Percentiles rank a stretch among this genome's conserved stretches.
Conservation (phyloP, 1,140 invertebrate genomes). For the Drosophila varians region DNA sequence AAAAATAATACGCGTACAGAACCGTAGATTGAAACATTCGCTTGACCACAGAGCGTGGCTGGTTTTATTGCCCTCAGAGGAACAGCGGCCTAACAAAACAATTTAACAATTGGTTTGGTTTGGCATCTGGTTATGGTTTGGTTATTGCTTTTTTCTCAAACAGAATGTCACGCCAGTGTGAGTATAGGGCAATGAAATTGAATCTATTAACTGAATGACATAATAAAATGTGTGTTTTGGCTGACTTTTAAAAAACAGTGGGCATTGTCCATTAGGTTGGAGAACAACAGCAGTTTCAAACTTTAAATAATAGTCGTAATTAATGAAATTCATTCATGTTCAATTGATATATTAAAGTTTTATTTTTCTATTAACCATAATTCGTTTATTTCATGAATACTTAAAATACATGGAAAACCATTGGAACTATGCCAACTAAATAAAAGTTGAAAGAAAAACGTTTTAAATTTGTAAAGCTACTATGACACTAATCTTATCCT, state of each 20-base stretch:
- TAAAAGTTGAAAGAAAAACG: too few relatives aligned
- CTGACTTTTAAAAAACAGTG: constrained; percentile 1
- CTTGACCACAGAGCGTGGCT: constrained; percentile 59
- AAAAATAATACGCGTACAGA: constrained; percentile 2
- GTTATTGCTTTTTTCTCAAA: constrained; percentile 22
- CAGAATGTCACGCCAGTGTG: constrained; percentile 56
- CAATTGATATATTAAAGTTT: neutral
- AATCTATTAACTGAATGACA: constrained; percentile 48
- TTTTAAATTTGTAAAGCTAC: too few relatives aligned
- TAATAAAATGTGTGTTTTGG: constrained; percentile 37
- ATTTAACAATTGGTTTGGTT: constrained; percentile 67
- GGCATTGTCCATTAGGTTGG: neutral
- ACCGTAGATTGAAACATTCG: constrained; percentile 23
- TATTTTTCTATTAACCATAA: neutral
- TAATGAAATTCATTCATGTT: neutral
- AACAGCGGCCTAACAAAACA: constrained; percentile 54
- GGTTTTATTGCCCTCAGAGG: constrained; percentile 63
- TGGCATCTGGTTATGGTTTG: constrained; percentile 15
- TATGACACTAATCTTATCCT: neutral
- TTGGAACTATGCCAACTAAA: too few relatives aligned
- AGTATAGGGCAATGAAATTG: constrained; percentile 17
- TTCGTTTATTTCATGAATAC: neutral
- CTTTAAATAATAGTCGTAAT: neutral
- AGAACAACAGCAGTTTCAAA: neutral
- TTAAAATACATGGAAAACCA: too few relatives aligned